Evolutionary conservation across 2,888 invertebrate species (phyloP).

Genomic region (Dioctria rufipes): DNA sequence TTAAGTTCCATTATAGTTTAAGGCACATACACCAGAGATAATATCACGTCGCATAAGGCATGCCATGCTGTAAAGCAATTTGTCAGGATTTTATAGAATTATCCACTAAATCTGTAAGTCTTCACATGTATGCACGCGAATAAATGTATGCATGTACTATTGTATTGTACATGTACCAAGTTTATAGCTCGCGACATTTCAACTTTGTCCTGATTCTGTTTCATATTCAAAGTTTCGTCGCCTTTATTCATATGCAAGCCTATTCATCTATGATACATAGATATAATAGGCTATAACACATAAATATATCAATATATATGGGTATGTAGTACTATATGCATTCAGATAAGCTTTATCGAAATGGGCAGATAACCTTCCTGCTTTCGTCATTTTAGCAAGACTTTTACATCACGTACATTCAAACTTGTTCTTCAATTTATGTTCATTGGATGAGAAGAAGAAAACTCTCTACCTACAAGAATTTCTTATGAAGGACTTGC

Average conservation of each 20-base stretch:
- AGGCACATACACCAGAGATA: background rate
- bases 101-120: slow-evolving; percentile 35
- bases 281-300: background rate
- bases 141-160: background rate
- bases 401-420: background rate
- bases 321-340: background rate
- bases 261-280: background rate
- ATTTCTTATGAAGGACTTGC: background rate
- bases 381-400: background rate
- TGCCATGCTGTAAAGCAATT: slow-evolving; percentile 12
- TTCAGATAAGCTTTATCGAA: background rate
- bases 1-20: too few relatives aligned
- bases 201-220: background rate
- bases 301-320: background rate
- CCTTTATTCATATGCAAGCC: background rate
- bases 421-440: background rate
- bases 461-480: background rate
- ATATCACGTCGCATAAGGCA: slow-evolving; percentile 15
- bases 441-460: background rate
- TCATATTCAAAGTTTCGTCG: background rate
- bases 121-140: background rate
- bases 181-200: slow-evolving; percentile 4
- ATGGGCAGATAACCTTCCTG: background rate
- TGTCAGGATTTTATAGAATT: slow-evolving; percentile 40
- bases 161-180: too few relatives aligned